Evolutionary conservation across 1,140 invertebrate species (phyloP).

Genomic region (Atta colombica): DNA sequence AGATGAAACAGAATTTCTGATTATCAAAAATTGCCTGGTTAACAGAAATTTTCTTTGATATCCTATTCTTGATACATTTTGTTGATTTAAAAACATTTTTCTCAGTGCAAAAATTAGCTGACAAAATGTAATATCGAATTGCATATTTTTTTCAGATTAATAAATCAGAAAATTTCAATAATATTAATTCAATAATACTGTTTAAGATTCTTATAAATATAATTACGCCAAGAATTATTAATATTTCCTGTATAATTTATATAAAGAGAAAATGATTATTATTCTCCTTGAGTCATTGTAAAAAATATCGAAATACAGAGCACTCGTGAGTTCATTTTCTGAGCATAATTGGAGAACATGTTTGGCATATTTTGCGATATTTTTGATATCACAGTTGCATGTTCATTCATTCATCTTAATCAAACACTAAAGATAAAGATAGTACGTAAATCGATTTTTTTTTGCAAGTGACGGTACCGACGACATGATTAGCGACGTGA

Average conservation of each 20-base stretch:
- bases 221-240: neutral
- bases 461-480: slow-evolving; percentile 71
- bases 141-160: neutral
- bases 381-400: neutral
- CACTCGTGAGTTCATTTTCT: neutral
- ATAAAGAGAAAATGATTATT: neutral
- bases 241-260: neutral
- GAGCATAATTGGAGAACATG: neutral
- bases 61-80: no score
- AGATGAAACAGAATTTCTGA: no score
- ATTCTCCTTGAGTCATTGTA: neutral
- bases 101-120: neutral
- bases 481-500: slow-evolving; percentile 67
- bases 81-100: no score
- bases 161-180: neutral
- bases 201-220: neutral
- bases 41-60: no score
- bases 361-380: neutral
- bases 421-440: slow-evolving; percentile 37
- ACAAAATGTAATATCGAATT: neutral
- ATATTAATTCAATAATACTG: slow-evolving; percentile 1
- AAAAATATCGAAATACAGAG: neutral
- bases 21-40: no score
- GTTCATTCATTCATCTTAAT: neutral
- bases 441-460: slow-evolving; percentile 72